phyloP scores from a whole-genome alignment of 2,888 invertebrate genomes.

The Trilocha varians region DNA sequence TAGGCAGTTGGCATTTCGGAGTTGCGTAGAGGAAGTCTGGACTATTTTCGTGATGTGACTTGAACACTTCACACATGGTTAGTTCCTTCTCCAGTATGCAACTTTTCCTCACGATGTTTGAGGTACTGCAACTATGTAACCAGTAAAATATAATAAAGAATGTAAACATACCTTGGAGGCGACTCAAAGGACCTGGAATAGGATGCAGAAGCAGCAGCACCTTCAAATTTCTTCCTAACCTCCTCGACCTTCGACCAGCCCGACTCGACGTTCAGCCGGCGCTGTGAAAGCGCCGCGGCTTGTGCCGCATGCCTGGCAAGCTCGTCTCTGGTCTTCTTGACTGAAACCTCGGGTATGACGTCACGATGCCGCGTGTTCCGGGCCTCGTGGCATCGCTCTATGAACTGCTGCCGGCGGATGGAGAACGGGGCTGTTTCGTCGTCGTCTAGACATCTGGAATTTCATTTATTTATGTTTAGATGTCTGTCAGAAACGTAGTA shows the following conservation, averaged over 20 bases:
- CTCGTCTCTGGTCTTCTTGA: constrained; percentile 56
- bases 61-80: too few relatives aligned
- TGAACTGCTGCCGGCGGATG: constrained; percentile 57
- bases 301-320: constrained; percentile 60
- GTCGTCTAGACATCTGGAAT: constrained; percentile 50
- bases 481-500: too few relatives aligned
- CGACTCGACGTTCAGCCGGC: constrained; percentile 63
- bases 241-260: constrained; percentile 69
- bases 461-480: background rate
- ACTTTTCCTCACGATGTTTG: too few relatives aligned
- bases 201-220: constrained; percentile 38
- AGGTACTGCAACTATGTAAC: too few relatives aligned
- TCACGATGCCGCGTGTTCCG: constrained; percentile 43
- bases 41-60: too few relatives aligned
- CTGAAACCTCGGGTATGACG: constrained; percentile 53
- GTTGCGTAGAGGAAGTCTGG: too few relatives aligned
- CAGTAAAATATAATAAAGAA: too few relatives aligned
- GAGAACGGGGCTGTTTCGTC: constrained; percentile 51
- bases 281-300: constrained; percentile 39
- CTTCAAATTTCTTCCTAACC: constrained; percentile 64
- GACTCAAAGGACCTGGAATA: constrained; percentile 62
- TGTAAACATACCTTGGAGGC: constrained; percentile 48
- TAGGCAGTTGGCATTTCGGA: too few relatives aligned
- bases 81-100: too few relatives aligned
- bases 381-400: constrained; percentile 63